Evolutionary conservation across 2,888 invertebrate genomes (phyloP), one percentile per base, ranked within the genome.

Genomic region (Phaedon cochleariae): DNA sequence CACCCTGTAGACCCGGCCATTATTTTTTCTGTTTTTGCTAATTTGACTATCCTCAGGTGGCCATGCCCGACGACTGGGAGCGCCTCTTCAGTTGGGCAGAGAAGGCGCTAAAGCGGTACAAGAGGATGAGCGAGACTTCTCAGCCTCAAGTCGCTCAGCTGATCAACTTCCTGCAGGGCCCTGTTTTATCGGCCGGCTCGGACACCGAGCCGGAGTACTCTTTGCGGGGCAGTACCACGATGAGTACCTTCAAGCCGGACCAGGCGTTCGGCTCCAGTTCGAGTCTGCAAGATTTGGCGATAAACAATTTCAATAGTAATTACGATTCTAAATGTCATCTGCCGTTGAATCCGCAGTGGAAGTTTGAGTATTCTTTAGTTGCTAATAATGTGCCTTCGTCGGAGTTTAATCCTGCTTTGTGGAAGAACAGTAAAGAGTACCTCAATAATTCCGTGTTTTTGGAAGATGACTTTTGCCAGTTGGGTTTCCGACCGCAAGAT

Each of bases 401-500:
- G 81, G 87, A 72, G 82, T 87, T 72, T 83, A 86, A 72, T 86
- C 86, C 83, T 81, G 84, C 77, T 2, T 69, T 78, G 21, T 84
- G 83, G 83, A 80, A 78, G 64, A 83, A 77, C 58, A 83, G 82
- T 67, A 83, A 81, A 71, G 83, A 84, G 69, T 82, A 79, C 70
- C 76, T 83, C 52, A 80, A 78, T 77, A 86, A 89, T 77, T 71
- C 73, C 61, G 86, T 90, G 53, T 90, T 91, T 88, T 82, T 91
- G 64, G 93, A 92, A 77, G 92, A 94, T 77, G 94, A 94, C 83
- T 91, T 93, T 79, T 91, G 91, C 76, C 92, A 92, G 80, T 87
- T 94, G 82, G 93, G 93, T 64, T 92, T 93, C 82, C 87, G 94
- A 77, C 94, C 94, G 54, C 94, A 94, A 84, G 94, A 94, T 84